Conservation (phyloP, 2,113 vertebrate genomes). For the Neotoma lepida region DNA sequence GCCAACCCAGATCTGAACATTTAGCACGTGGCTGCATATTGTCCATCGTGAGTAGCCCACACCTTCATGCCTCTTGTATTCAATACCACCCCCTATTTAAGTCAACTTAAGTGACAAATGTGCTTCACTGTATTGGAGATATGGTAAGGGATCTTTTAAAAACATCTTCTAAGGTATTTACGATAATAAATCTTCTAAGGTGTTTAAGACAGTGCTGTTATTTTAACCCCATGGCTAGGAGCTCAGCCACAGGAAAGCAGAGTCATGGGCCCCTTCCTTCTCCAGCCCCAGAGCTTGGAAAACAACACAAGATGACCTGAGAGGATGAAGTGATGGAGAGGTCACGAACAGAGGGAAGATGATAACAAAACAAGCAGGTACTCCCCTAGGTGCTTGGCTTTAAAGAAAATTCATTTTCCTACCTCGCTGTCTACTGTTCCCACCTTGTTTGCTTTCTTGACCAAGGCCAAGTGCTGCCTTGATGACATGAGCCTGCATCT, state of each 20-base stretch:
- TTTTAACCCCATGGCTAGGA: neutral
- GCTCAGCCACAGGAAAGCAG: neutral
- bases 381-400: neutral
- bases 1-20: neutral
- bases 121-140: neutral
- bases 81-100: neutral
- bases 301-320: rapidly evolving
- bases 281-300: neutral
- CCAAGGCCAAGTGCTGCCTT: neutral
- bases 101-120: neutral
- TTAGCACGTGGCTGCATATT: neutral
- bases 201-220: too few relatives aligned
- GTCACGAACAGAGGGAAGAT: neutral
- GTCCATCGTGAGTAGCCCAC: neutral
- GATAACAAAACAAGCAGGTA: neutral
- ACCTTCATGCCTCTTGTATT: neutral
- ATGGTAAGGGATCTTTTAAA: neutral
- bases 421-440: rapidly evolving
- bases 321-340: neutral
- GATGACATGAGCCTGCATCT: neutral
- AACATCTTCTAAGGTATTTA: neutral
- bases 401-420: neutral
- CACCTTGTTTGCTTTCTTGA: neutral
- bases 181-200: neutral
- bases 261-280: neutral